A percentile compares a stretch with the other conserved stretches of the same genome.
Conservation (phyloP, 2,797 vertebrate species). For the Micropoecilia bifurca region DNA sequence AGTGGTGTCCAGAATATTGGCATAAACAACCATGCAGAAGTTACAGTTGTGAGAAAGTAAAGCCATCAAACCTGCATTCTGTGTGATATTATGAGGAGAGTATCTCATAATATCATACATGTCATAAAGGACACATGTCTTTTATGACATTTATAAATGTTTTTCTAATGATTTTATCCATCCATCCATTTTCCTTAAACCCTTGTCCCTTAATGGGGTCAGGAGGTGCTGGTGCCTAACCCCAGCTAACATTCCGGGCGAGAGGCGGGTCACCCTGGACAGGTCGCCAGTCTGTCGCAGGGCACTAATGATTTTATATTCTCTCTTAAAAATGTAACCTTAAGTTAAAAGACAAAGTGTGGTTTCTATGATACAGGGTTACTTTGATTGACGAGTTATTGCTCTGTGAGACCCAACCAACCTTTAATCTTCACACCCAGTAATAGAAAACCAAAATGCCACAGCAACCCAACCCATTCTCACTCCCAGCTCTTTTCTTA, state of each 20-base stretch:
- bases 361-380: background rate
- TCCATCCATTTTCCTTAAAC: too few relatives aligned
- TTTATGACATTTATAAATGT: background rate
- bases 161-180: background rate
- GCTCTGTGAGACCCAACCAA: background rate
- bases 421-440: background rate
- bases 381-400: background rate
- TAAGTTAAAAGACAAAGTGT: background rate
- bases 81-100: background rate
- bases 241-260: too few relatives aligned
- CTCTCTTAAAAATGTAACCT: background rate
- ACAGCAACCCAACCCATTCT: background rate
- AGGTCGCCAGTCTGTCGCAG: too few relatives aligned
- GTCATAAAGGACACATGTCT: too few relatives aligned
- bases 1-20: background rate
- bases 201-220: too few relatives aligned
- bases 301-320: background rate
- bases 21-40: background rate
- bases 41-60: background rate
- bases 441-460: constrained; percentile 2
- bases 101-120: too few relatives aligned
- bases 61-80: background rate
- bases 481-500: background rate
- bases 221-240: too few relatives aligned
- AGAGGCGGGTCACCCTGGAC: too few relatives aligned